phyloP scores from a whole-genome alignment of 2,113 vertebrate genomes.

The Emydocephalus ijimae region DNA sequence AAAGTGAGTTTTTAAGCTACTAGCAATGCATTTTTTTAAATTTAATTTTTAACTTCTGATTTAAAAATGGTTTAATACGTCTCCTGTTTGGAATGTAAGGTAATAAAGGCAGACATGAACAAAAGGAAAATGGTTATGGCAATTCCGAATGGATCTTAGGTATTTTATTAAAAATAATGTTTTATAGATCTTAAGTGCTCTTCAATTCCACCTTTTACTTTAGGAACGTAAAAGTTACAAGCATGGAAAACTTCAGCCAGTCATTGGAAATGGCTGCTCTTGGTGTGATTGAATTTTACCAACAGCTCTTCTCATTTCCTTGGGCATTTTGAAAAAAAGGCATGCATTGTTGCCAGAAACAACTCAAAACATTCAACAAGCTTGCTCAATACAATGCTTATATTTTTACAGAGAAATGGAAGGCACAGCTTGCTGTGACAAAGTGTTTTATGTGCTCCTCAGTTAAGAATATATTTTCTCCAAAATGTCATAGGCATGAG shows the following conservation, averaged over 20 bases:
- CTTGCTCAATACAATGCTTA: background rate
- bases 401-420: background rate
- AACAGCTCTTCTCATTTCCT: fast-evolving
- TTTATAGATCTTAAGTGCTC: background rate
- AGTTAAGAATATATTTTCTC: background rate
- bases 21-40: background rate
- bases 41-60: constrained; percentile 43
- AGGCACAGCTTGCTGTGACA: background rate
- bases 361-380: background rate
- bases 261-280: background rate
- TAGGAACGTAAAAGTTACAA: background rate
- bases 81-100: constrained; percentile 32
- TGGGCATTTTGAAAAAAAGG: background rate
- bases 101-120: constrained; percentile 21
- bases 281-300: too few relatives aligned
- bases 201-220: background rate
- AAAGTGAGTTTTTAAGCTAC: background rate
- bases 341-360: fast-evolving
- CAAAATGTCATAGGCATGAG: background rate
- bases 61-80: constrained; percentile 28
- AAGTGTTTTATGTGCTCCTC: background rate
- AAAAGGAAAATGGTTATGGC: background rate
- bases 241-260: background rate
- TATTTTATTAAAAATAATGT: background rate
- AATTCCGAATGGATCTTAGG: background rate